Evolutionary conservation across 2,797 vertebrate genomes (phyloP), one percentile per base, ranked within the genome.

Genomic region (Bufotes viridis): DNA sequence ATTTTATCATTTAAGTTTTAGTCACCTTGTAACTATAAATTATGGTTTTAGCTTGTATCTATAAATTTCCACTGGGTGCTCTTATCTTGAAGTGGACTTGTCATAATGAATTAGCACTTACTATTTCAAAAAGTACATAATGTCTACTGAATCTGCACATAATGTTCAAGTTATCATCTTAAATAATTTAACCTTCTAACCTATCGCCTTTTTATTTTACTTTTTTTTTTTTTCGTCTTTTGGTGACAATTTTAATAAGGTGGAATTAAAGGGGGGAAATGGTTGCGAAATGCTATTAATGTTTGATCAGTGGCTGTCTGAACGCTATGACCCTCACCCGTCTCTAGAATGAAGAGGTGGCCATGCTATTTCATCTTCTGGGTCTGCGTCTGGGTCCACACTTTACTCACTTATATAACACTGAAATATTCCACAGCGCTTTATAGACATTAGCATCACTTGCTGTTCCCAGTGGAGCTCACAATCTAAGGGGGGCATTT

Each of bases 71-170:
- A 51, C 65, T 15, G 29, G 49, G 65, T 82, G 11, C 67, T 70
- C 24, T 17, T 82, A 82, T 70, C 67, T 82, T 70, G 53, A 82
- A 61, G 15, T 69, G 65, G 65, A 51, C 51, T 90, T 81, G 34
- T 84, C 51, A 79, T 55, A 88, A 51, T 85, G 87, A 90, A 87
- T 67, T 82, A 83, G 26, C 79, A 84, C 88, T 87, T 53, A 86
- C 81, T 78, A 57, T 84, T 88, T 88, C 24, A 70, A 78, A 82
- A 49, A 51, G 53, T 55, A 29, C 51, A 24, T 82, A 82, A 18
- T n/a, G 53, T 55, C 49, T 55, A 26, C 51, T 51, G 26, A 60
- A 61, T 80, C 55, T 34, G 24, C 78, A 42, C 57, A 24, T 55
- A 15, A 29, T 49, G 49, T 58, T 26, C 29, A 51, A 74, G 51